phyloP scores from a whole-genome alignment of 37 sponge, comb jelly and placozoan species.

The Dysidea cf. avara region DNA sequence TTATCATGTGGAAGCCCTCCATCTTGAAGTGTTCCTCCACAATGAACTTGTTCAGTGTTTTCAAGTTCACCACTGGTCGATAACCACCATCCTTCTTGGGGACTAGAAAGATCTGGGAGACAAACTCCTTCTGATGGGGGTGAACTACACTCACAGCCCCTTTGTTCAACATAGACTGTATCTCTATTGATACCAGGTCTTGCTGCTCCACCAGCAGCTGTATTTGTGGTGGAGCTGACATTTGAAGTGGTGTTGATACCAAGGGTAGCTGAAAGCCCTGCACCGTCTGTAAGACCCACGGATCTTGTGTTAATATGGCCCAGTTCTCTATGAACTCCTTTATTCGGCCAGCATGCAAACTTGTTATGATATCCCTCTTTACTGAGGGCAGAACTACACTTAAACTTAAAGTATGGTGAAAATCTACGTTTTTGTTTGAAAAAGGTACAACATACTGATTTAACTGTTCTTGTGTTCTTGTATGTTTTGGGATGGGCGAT shows the following conservation, averaged over 20 bases:
- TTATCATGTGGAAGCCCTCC: not conserved
- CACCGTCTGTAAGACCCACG: slow-evolving; percentile 37
- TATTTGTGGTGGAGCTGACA: not conserved
- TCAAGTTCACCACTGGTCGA: not conserved
- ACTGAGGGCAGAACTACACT: too few relatives aligned
- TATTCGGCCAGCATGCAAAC: slow-evolving; percentile 21
- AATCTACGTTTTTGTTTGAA: too few relatives aligned
- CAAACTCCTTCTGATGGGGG: not conserved
- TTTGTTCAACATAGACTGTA: too few relatives aligned
- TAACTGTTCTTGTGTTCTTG: too few relatives aligned
- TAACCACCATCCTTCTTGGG: slow-evolving; percentile 1
- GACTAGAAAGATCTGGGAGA: slow-evolving; percentile 1
- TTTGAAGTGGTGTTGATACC: slow-evolving; percentile 2
- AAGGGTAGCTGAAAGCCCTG: slow-evolving; percentile 26
- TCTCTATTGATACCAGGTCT: slow-evolving; percentile 5
- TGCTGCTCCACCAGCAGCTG: not conserved
- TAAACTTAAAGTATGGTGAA: too few relatives aligned
- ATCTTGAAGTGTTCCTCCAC: slow-evolving; percentile 5
- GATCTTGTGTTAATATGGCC: slow-evolving; percentile 20
- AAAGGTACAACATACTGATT: too few relatives aligned
- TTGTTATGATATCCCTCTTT: too few relatives aligned
- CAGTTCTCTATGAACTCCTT: slow-evolving; percentile 4
- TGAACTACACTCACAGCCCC: not conserved
- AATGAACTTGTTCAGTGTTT: not conserved
- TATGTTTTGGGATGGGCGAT: too few relatives aligned